phyloP scores from a whole-genome alignment of 1,140 invertebrate genomes.

The Danaus plexippus region DNA sequence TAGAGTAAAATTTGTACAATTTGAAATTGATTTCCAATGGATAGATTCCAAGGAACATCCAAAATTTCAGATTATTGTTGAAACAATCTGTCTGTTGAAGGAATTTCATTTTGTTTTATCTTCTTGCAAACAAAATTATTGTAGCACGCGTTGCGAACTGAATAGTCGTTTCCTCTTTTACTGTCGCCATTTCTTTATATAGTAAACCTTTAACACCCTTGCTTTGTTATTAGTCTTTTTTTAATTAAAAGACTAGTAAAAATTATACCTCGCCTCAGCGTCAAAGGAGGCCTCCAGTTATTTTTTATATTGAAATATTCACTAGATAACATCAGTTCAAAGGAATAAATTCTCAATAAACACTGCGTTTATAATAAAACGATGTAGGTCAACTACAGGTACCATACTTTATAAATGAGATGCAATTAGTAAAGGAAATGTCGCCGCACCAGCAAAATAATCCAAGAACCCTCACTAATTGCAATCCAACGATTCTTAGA shows the following conservation, averaged over 20 bases:
- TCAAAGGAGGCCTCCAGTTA: constrained; percentile 8
- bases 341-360: constrained; percentile 26
- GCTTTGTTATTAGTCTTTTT: constrained; percentile 3
- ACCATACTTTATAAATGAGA: constrained; percentile 54
- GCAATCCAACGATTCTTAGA: constrained; percentile 17
- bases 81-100: constrained; percentile 31
- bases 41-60: constrained; percentile 39
- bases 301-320: constrained; percentile 13
- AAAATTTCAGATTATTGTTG: constrained; percentile 33
- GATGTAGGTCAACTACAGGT: constrained; percentile 57
- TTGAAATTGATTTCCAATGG: constrained; percentile 17
- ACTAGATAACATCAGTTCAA: constrained; percentile 19
- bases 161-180: too few relatives aligned
- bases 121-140: neutral
- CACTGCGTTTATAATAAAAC: constrained; percentile 22
- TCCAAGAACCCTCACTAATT: constrained; percentile 45
- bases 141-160: too few relatives aligned
- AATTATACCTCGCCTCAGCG: neutral
- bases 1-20: constrained; percentile 33
- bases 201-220: too few relatives aligned
- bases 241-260: constrained; percentile 5
- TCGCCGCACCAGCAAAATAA: constrained; percentile 34
- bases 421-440: constrained; percentile 55
- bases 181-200: too few relatives aligned
- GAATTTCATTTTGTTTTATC: constrained; percentile 1